phyloP scores from a whole-genome alignment of 2,113 vertebrate genomes.

The Engystomops pustulosus region DNA sequence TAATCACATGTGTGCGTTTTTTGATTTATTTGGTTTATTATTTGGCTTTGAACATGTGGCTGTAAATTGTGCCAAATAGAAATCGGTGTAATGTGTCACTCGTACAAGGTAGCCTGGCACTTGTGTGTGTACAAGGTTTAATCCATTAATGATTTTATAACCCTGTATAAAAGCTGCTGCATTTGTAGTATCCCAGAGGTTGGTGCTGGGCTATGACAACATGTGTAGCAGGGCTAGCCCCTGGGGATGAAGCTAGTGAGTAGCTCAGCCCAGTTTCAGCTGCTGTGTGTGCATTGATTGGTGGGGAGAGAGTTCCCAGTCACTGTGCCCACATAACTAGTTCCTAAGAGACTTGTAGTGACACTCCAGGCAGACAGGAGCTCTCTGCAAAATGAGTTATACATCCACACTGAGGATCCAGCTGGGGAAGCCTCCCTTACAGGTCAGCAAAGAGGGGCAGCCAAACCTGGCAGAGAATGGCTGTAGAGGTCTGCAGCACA shows the following conservation, averaged over 20 bases:
- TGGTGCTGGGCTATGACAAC: background rate
- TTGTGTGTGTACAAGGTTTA: background rate
- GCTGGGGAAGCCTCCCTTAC: slow-evolving; percentile 24
- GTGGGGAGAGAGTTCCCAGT: slow-evolving; percentile 1
- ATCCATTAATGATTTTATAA: background rate
- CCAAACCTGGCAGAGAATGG: background rate
- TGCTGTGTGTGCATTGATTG: slow-evolving; percentile 20
- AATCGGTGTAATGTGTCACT: background rate
- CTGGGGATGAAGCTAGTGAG: background rate
- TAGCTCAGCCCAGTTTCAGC: slow-evolving; percentile 14
- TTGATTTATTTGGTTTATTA: no score
- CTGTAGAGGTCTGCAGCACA: background rate
- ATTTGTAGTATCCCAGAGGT: background rate
- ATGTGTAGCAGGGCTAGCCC: background rate
- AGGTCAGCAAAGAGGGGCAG: background rate
- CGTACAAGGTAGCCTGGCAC: background rate
- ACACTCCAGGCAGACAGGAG: slow-evolving; percentile 30
- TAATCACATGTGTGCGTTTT: no score
- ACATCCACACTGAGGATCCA: slow-evolving; percentile 40
- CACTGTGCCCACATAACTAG: slow-evolving; percentile 44
- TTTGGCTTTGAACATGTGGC: background rate
- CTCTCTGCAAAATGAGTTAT: slow-evolving; percentile 26
- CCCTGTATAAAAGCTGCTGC: background rate
- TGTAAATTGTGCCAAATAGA: background rate
- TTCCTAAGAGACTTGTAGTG: slow-evolving; percentile 35